A percentile compares a stretch with the other conserved stretches of the same genome.
Evolutionary conservation across 2,113 vertebrate species (phyloP).

Genomic region (Chionomys nivalis): DNA sequence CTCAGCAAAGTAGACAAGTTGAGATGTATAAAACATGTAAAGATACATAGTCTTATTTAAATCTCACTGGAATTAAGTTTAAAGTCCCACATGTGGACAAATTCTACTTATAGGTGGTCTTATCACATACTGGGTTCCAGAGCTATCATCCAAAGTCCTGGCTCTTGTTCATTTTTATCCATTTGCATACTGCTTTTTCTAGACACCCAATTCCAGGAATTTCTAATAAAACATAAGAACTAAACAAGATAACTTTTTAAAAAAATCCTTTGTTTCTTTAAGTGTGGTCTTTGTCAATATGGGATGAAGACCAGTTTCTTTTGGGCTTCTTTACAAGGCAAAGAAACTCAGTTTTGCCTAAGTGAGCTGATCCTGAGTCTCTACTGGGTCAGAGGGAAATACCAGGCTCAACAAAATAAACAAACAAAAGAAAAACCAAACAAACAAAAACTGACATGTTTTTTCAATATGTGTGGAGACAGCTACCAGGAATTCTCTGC

Average conservation of each 20-base stretch:
- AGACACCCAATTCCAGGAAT: constrained; percentile 10
- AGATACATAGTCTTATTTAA: constrained; percentile 7
- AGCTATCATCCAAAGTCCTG: background rate
- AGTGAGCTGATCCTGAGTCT: constrained; percentile 42
- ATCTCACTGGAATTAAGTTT: background rate
- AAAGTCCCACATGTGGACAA: background rate
- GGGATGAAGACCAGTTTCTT: background rate
- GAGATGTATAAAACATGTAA: background rate
- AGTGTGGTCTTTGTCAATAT: background rate
- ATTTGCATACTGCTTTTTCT: background rate
- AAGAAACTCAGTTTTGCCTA: constrained; percentile 10
- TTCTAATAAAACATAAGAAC: background rate
- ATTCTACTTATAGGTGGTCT: constrained; percentile 9
- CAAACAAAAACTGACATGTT: constrained; percentile 29
- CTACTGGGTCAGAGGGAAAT: constrained; percentile 53
- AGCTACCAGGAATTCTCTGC: constrained; percentile 49
- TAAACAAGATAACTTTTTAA: background rate
- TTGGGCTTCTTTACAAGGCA: background rate
- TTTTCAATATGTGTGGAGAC: constrained; percentile 53
- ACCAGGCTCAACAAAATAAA: constrained; percentile 18
- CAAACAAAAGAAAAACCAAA: background rate
- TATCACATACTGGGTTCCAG: background rate
- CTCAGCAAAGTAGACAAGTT: background rate
- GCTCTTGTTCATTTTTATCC: constrained; percentile 1
- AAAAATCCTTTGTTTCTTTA: background rate